Base-by-base conservation (phyloP, 2,888 invertebrate genomes). In the Dryobotodes eremita region DNA sequence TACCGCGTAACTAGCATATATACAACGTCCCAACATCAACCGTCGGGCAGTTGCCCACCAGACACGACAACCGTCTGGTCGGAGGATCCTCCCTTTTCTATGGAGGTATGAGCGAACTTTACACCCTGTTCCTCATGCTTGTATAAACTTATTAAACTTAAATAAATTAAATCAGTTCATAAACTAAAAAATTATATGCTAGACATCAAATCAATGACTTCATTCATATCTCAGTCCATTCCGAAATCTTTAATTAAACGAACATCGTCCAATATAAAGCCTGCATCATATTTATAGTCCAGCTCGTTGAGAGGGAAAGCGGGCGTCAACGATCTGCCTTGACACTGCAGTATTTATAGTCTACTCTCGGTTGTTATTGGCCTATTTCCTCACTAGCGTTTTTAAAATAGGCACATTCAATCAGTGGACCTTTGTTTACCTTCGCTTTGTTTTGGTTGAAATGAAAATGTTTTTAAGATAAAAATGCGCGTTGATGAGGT, bases 271-370 rank as follows among this genome's bases (percentile, higher is more conserved):
- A 81, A 86, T 89, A 85, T 78, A 85, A 83, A 82, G 84, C 84
- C 83, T 88, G 79, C 79, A 81, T 68, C 77, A 85, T 94, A 94
- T 92, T 93, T 91, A 92, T 93, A 91, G 90, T 85, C 61, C 69
- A 78, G 71, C 73, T 82, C 74, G 74, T 71, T 26, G 84, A 86
- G 80, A 85, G 86, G 79, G 84, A 85, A 85, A 90, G 79, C 70
- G 73, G 73, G 86, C 88, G 90, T 91, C 94, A 94, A 93, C 89
- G 96, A 73, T 90, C 93, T 92, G 93, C 96, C 96, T 96, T 96
- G 96, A 95, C 96, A 94, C 93, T 95, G 95, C 89, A 80, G 89
- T 96, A 96, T 96, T 96, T 94, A 95, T 96, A 96, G 93, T 84
- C 86, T 78, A 87, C 91, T 91, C 92, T 92, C 91, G 81, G 87